Conservation (phyloP, 2,888 invertebrate genomes). For the Drepana falcataria region DNA sequence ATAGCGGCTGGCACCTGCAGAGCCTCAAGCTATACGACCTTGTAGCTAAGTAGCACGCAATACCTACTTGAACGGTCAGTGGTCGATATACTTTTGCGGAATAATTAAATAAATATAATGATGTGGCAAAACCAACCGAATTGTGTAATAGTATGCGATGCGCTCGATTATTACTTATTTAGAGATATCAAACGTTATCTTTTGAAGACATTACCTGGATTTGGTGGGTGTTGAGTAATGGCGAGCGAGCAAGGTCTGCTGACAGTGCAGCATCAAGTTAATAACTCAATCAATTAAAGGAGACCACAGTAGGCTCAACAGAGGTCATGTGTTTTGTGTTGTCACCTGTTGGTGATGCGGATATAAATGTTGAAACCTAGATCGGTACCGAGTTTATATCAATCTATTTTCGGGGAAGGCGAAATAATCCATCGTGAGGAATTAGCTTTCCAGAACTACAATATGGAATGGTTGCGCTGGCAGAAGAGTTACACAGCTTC, state of each 20-base stretch:
- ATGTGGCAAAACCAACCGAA: constrained; percentile 10
- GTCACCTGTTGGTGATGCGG: too few relatives aligned
- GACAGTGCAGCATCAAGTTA: background rate
- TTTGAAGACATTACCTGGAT: too few relatives aligned
- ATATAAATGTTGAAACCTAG: too few relatives aligned
- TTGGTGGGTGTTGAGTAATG: constrained; percentile 2
- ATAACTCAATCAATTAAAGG: background rate
- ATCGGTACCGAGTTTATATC: too few relatives aligned
- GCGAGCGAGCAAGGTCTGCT: background rate
- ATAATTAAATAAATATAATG: constrained; percentile 29
- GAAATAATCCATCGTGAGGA: too few relatives aligned
- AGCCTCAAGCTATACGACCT: constrained; percentile 59
- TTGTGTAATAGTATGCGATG: constrained; percentile 9
- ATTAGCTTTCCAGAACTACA: too few relatives aligned
- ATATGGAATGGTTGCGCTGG: too few relatives aligned
- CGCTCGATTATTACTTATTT: constrained; percentile 4
- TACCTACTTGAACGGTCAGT: constrained; percentile 50
- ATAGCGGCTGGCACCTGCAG: constrained; percentile 45
- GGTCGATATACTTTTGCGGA: constrained; percentile 28
- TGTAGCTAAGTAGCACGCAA: constrained; percentile 41
- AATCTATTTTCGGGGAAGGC: too few relatives aligned
- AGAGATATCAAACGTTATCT: constrained; percentile 8
- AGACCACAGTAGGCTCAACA: too few relatives aligned
- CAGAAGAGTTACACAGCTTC: too few relatives aligned
- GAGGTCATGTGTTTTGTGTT: too few relatives aligned